Base-by-base conservation (phyloP, 2,797 vertebrate genomes). In the Dallia pectoralis region DNA sequence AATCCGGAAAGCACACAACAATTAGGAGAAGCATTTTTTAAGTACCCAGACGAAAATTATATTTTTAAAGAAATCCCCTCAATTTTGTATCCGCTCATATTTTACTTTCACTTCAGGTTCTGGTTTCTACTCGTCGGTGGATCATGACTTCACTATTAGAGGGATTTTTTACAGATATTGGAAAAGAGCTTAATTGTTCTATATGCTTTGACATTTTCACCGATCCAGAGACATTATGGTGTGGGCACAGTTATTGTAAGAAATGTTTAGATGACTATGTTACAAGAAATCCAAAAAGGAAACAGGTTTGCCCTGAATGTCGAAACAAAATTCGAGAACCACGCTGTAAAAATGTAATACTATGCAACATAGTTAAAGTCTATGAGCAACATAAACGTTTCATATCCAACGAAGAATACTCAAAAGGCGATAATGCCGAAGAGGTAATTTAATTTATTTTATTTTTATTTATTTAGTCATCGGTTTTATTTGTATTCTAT, bases 161-260 rank as follows among this genome's bases (percentile, higher is more conserved):
- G 9, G 53, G 59, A 33, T 29, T 81, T 0, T 9, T 81, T 4
- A 61, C 8, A 14, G 40, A 44, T 29, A 65, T 85, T 22, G 69
- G 67, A 1, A 65, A 74, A 27, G 66, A 69, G 61, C 79, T 87
- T 18, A 78, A 74, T 61, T 87, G 85, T 49, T 59, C 73, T 19
- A 85, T 87, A 62, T 85, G 83, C 67, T 72, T 75, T 2, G 73
- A 81, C 0, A 32, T 79, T 49, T 86, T 86, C 16, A 67, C 4
- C 18, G 63, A 85, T 4, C 81, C 83, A 44, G 79, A 77, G 4
- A 85, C 78, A 32, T 67, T 84, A n/a, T 15, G 36, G 16, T 87
- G 85, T 67, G 83, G 85, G 16, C 85, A 87, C 64, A 85, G 65
- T 66, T 81, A 81, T 68, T 87, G 82, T 62, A 68, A 66, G 25